phyloP scores from a whole-genome alignment of 2,113 vertebrate genomes.

The Macquaria australasica region DNA sequence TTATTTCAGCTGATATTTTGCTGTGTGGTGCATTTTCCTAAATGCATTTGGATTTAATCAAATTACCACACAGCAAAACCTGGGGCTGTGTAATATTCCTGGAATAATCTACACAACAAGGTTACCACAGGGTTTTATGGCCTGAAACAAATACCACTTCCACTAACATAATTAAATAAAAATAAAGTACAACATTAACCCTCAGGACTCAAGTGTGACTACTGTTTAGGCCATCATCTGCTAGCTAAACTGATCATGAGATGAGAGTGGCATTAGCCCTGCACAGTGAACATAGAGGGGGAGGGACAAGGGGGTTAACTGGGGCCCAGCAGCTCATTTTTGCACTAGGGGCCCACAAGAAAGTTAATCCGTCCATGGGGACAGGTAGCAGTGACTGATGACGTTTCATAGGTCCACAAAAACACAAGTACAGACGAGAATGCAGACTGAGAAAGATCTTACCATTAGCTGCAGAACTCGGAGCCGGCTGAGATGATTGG shows the following conservation, averaged over 20 bases:
- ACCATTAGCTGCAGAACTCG: conserved; percentile 79
- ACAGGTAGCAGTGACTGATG: neutral
- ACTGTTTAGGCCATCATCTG: too few species aligned
- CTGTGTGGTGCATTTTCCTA: neutral
- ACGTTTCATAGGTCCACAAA: neutral
- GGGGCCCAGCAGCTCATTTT: neutral
- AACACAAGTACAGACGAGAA: neutral
- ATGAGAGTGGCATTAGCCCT: too few species aligned
- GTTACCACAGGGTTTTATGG: too few species aligned
- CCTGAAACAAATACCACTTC: too few species aligned
- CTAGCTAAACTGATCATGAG: too few species aligned
- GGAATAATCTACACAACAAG: neutral
- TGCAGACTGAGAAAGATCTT: neutral
- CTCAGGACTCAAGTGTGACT: too few species aligned
- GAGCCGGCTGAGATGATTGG: conserved; percentile 73
- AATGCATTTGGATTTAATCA: neutral
- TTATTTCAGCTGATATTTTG: neutral
- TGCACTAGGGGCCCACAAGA: neutral
- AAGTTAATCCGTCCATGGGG: neutral
- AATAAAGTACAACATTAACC: too few species aligned
- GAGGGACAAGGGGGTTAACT: too few species aligned
- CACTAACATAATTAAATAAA: too few species aligned
- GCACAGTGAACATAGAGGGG: too few species aligned
- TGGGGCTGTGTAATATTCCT: neutral
- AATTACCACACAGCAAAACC: neutral